A percentile compares a stretch with the other conserved stretches of the same genome.
These are phyloP conservation scores for Hypsibius dujardini DNA, from an alignment of 1,140 invertebrate species.

Conservation along the genomic window DNA sequence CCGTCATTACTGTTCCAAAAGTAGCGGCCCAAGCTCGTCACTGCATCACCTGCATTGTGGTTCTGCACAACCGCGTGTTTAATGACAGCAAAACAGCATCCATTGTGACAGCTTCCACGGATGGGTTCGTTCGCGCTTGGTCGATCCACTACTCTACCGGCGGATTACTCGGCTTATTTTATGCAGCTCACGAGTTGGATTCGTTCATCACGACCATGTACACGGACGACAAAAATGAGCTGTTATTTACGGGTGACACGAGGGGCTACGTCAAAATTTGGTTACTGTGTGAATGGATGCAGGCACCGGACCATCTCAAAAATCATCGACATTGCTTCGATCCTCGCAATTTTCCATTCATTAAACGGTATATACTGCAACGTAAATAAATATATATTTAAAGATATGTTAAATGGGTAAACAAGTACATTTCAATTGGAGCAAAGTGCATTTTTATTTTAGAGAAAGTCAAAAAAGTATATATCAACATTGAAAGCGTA, in stretches of 20 bases:
- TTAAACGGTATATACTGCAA: not conserved
- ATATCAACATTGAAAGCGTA: too few species aligned
- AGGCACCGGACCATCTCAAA: not conserved
- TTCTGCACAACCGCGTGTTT: not conserved
- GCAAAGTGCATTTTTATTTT: too few species aligned
- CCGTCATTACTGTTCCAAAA: not conserved
- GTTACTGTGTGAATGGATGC: conserved; percentile 12
- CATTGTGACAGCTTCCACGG: not conserved
- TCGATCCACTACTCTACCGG: not conserved
- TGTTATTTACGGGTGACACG: conserved; percentile 4
- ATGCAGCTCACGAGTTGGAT: conserved; percentile 20
- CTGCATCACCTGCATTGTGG: not conserved
- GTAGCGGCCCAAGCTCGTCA: not conserved
- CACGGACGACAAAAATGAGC: not conserved
- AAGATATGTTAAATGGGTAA: too few species aligned
- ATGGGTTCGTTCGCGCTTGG: conserved; percentile 4
- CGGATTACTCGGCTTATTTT: not conserved
- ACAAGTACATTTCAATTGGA: too few species aligned
- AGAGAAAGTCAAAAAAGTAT: too few species aligned
- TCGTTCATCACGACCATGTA: not conserved
- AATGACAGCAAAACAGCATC: not conserved
- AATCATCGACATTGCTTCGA: conserved; percentile 7
- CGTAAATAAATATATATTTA: too few species aligned
- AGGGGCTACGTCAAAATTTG: conserved; percentile 6
- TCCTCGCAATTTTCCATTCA: conserved; percentile 10